Percentiles rank a stretch among this genome's conserved stretches.
These are phyloP conservation scores for Heliothis subflexa DNA, from an alignment of 1,140 invertebrate species.

Conservation along the genomic window DNA sequence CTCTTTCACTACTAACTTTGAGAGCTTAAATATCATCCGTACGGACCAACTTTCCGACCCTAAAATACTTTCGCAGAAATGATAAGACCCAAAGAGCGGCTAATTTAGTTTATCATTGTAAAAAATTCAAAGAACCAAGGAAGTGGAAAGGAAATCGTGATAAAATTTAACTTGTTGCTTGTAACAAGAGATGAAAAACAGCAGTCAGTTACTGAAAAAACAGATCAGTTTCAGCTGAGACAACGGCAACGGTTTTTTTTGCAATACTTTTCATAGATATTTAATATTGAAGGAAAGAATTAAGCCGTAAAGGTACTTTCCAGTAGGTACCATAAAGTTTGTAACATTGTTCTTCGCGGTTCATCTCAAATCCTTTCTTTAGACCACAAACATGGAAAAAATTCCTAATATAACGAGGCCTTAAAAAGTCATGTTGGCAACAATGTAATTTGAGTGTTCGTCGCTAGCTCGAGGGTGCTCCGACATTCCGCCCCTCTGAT, in stretches of 20 bases:
- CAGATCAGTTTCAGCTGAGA: too few species aligned
- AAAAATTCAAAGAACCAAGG: not conserved
- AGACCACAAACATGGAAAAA: conserved; percentile 33
- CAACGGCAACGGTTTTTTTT: too few species aligned
- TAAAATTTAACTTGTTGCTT: not conserved
- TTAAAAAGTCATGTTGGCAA: conserved; percentile 43
- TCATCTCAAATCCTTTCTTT: conserved; percentile 18
- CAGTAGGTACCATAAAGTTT: conserved; percentile 25
- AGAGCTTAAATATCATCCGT: conserved; percentile 7
- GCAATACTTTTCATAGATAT: not conserved
- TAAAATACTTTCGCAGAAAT: conserved; percentile 14
- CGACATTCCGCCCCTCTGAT: conserved; percentile 36
- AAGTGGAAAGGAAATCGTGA: not conserved
- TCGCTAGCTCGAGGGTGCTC: conserved; percentile 28
- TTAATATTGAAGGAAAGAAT: not conserved
- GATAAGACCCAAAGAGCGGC: conserved; percentile 24
- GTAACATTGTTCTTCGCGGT: not conserved
- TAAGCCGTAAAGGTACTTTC: not conserved
- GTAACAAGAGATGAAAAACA: not conserved
- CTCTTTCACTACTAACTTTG: conserved; percentile 15
- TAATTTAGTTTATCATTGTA: not conserved
- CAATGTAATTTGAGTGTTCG: conserved; percentile 47
- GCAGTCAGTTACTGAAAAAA: not conserved
- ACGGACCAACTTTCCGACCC: conserved; percentile 7
- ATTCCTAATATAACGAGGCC: conserved; percentile 33